Base-by-base conservation (phyloP, 2,888 invertebrate genomes). In the Crematogaster levior region DNA sequence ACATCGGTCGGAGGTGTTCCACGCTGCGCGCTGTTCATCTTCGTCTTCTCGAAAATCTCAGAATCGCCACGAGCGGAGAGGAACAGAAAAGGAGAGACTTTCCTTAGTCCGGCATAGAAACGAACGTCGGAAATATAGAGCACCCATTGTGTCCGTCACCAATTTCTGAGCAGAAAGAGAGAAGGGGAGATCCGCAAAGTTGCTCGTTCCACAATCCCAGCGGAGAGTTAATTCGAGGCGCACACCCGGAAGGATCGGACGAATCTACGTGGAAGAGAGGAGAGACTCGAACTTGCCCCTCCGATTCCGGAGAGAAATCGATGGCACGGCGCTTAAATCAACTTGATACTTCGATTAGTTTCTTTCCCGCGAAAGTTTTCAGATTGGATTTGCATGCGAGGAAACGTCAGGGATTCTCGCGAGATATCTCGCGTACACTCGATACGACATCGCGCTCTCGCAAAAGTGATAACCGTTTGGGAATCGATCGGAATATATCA, bases 221-320 rank as follows among this genome's bases (percentile, higher is more conserved):
- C 43, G 56, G 77, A 70, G 77, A 72, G 77, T 79, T 79, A 79
- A 79, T 79, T 79, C 77, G 77, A 79, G 53, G 12, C 77, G 77
- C 43, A 48, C 24, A 58, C 56, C 40, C 77, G 34, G 43, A 79
- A 73, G 43, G 43, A 70, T 77, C 43, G 77, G 43, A 79, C 77
- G 56, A 79, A 56, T 79, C 30, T 56, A 43, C 70, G 70, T 30
- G 34, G 34, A n/a, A n/a, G 15, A 18, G 37, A 48, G 27, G 65
- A 24, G 24, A 40, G 24, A 73, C n/a, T 72, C 77, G 73, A 72
- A 77, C 53, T 77, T 56, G 73, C 53, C 27, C 18, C 63, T 24
- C 12, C 34, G 46, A 24, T 30, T 40, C 53, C 10, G 30, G 53
- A 30, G 34, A 18, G 48, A 34, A 46, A 51, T 70, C 72, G 56